Percentiles rank a stretch among this genome's conserved stretches.
phyloP scores from a whole-genome alignment of 2,113 vertebrate species.

The Mesitornis unicolor region DNA sequence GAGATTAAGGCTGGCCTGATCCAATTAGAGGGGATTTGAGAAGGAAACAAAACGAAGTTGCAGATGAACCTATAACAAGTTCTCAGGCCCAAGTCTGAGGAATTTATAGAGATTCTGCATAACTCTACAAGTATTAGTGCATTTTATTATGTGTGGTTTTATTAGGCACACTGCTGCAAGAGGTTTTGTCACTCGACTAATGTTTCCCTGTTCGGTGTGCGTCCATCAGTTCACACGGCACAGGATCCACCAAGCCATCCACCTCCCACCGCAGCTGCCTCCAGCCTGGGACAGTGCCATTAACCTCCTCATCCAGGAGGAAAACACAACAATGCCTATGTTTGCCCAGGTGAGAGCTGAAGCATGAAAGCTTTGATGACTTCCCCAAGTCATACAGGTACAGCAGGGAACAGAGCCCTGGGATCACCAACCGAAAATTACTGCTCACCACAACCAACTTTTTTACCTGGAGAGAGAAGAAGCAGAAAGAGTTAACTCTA shows the following conservation, averaged over 20 bases:
- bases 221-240: not conserved
- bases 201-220: fast-evolving
- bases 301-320: not conserved
- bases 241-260: not conserved
- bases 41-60: not conserved
- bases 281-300: not conserved
- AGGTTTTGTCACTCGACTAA: not conserved
- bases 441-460: not conserved
- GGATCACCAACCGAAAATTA: not conserved
- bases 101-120: not conserved
- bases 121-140: not conserved
- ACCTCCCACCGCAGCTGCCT: not conserved
- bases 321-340: not conserved
- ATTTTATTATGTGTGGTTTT: not conserved
- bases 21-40: not conserved
- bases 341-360: not conserved
- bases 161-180: not conserved
- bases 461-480: not conserved
- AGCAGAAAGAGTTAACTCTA: not conserved
- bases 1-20: not conserved
- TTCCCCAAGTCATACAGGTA: not conserved
- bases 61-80: not conserved
- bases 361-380: not conserved
- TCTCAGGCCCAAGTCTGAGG: not conserved
- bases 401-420: not conserved